A percentile compares a stretch with the other conserved stretches of the same genome.
Conservation (phyloP, 2,113 vertebrate species). For the Tachycineta bicolor region DNA sequence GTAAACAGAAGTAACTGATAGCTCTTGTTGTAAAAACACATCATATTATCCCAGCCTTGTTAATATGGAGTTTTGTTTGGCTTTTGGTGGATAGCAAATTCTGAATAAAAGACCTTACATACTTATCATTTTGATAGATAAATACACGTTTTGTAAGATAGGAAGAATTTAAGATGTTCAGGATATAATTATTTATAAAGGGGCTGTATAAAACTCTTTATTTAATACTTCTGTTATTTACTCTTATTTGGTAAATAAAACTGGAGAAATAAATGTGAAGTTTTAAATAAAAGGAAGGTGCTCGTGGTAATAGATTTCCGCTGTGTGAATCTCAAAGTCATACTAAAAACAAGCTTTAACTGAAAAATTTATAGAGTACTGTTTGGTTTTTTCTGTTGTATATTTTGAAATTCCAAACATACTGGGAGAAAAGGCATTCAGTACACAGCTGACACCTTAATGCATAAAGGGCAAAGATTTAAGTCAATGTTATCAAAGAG, state of each 20-base stretch:
- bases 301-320: background rate
- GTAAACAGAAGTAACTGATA: background rate
- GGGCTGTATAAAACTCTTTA: background rate
- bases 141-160: background rate
- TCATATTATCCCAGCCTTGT: background rate
- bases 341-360: background rate
- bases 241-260: background rate
- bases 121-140: background rate
- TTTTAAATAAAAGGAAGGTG: background rate
- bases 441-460: constrained; percentile 4
- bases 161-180: background rate
- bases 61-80: background rate
- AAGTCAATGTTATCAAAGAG: constrained; percentile 27
- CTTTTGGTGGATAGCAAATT: background rate
- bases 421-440: background rate
- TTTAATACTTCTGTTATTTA: background rate
- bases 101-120: background rate
- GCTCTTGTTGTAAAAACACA: background rate
- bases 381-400: background rate
- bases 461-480: constrained; percentile 40
- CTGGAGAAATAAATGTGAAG: background rate
- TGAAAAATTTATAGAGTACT: background rate
- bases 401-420: background rate
- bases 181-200: background rate
- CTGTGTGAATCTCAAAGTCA: background rate